Conservation (phyloP, 2,888 invertebrate genomes). For the Cancer borealis region DNA sequence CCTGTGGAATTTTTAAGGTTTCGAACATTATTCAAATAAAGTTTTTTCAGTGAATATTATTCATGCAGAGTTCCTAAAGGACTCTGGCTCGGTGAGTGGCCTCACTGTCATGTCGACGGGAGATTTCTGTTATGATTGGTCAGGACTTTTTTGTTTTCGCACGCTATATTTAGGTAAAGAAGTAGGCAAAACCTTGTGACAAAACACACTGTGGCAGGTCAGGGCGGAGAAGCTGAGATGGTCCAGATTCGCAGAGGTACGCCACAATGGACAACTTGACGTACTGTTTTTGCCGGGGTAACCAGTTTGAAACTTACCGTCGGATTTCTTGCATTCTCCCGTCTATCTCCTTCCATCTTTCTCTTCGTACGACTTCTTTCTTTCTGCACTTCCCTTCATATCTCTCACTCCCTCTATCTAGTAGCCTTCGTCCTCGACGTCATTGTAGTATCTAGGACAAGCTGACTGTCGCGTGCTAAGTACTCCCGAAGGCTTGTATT, state of each 20-base stretch:
- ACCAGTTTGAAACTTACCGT: conserved; percentile 26
- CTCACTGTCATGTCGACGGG: background rate
- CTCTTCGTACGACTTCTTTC: background rate
- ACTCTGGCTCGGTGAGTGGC: background rate
- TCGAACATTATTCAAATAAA: background rate
- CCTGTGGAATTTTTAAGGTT: background rate
- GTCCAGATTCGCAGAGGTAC: background rate
- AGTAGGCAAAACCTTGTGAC: background rate
- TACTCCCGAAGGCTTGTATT: background rate
- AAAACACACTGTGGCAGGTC: conserved; percentile 33
- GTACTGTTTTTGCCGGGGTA: background rate
- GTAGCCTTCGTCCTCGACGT: background rate
- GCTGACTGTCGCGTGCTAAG: conserved; percentile 6
- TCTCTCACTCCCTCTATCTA: conserved; percentile 29
- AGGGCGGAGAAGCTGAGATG: conserved; percentile 27
- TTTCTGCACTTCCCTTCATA: background rate
- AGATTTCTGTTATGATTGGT: conserved; percentile 25
- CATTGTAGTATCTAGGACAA: conserved; percentile 4
- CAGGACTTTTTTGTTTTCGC: background rate
- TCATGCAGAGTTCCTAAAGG: background rate
- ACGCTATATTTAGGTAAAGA: background rate
- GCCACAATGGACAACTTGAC: background rate
- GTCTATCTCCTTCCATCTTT: conserved; percentile 17
- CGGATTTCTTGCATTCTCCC: conserved; percentile 53
- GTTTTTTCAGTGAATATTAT: background rate